Conservation (phyloP, 2,113 vertebrate species). For the Ctenomys sociabilis region DNA sequence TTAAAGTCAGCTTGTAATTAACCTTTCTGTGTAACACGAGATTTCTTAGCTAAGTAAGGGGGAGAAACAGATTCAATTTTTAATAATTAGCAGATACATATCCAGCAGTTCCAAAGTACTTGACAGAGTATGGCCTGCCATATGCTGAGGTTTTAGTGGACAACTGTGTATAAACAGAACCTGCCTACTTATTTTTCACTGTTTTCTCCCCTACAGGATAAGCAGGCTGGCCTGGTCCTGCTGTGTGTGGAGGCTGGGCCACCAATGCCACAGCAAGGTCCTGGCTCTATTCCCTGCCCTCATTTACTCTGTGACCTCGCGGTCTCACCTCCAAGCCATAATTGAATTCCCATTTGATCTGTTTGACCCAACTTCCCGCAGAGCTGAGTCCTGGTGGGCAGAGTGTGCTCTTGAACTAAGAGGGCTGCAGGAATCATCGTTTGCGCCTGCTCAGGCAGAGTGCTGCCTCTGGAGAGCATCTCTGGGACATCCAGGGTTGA, state of each 20-base stretch:
- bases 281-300: not conserved
- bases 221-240: not conserved
- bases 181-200: not conserved
- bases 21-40: conserved; percentile 66
- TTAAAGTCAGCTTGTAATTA: conserved; percentile 57
- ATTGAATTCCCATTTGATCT: conserved; percentile 66
- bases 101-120: not conserved
- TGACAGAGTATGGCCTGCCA: not conserved
- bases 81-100: conserved; percentile 55
- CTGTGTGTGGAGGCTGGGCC: not conserved
- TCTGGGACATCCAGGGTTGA: not conserved
- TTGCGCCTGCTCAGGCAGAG: not conserved
- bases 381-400: not conserved
- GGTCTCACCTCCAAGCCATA: conserved; percentile 33
- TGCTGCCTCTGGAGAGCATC: not conserved
- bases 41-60: conserved; percentile 56
- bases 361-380: conserved; percentile 17
- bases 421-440: not conserved
- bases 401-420: fast-evolving
- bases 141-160: not conserved
- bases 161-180: not conserved
- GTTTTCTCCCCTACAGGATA: not conserved
- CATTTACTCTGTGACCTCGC: conserved; percentile 33
- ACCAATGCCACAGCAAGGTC: not conserved
- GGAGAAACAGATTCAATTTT: conserved; percentile 16